phyloP scores from a whole-genome alignment of 2,888 invertebrate species.

The Calameuta pallipes region DNA sequence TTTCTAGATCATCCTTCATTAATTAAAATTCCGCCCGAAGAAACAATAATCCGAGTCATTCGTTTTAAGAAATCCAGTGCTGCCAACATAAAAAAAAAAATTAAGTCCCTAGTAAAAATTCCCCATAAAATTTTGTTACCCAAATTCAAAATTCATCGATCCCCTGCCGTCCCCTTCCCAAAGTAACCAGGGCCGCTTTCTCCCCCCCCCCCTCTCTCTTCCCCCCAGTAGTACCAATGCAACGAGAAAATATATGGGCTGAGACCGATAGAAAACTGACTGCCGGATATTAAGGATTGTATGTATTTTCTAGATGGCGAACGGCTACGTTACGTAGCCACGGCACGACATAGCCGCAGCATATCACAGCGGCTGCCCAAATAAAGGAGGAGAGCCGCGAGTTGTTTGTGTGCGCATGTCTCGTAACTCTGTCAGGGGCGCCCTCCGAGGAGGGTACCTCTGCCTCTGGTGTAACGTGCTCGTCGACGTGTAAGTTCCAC shows the following conservation, averaged over 20 bases:
- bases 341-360: slow-evolving; percentile 2
- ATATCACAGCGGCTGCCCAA: slow-evolving; percentile 18
- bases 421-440: slow-evolving; percentile 22
- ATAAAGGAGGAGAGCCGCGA: slow-evolving; percentile 16
- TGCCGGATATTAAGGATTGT: slow-evolving; percentile 1
- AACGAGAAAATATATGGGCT: slow-evolving; percentile 1
- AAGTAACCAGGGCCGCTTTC: neutral
- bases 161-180: neutral
- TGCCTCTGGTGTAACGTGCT: slow-evolving; percentile 4
- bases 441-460: slow-evolving; percentile 10
- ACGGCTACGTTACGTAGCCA: neutral
- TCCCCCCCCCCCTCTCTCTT: too few relatives aligned
- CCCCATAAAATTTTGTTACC: neutral
- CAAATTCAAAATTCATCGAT: neutral
- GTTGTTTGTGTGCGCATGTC: slow-evolving; percentile 24
- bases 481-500: slow-evolving; percentile 19
- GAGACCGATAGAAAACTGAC: slow-evolving; percentile 10
- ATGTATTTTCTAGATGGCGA: slow-evolving; percentile 3
- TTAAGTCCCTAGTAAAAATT: neutral
- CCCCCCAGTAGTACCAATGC: neutral
- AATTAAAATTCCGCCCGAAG: neutral
- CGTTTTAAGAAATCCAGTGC: neutral
- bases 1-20: neutral
- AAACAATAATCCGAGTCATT: neutral
- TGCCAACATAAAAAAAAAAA: neutral